Evolutionary conservation across 2,888 invertebrate genomes (phyloP).

Genomic region (Hirtodrosophila histrioides): DNA sequence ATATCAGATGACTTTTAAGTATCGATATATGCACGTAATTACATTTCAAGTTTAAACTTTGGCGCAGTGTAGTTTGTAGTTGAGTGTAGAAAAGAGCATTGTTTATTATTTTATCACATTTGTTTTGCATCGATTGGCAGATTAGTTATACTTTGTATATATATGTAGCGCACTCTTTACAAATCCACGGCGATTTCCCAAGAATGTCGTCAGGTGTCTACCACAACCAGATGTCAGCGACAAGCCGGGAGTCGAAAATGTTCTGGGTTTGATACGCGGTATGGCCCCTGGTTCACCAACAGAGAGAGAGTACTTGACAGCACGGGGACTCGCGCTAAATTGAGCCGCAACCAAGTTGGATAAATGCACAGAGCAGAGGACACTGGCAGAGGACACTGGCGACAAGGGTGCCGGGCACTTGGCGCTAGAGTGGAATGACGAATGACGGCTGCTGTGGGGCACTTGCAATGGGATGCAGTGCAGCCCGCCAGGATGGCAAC

Average conservation of each 20-base stretch:
- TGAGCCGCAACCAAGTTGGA: conserved; percentile 46
- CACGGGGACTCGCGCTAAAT: conserved; percentile 43
- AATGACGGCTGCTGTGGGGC: conserved; percentile 16
- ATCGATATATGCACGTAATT: no score
- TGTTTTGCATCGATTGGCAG: no score
- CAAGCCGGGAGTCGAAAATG: neutral
- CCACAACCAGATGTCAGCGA: neutral
- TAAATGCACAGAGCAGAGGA: neutral
- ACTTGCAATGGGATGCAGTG: conserved; percentile 41
- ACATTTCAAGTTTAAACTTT: no score
- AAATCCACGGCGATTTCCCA: no score
- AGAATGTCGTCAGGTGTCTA: no score
- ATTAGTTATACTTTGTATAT: no score
- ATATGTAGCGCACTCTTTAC: no score
- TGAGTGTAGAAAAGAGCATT: no score
- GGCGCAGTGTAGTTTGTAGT: no score
- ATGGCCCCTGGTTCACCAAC: conserved; percentile 8
- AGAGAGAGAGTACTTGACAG: conserved; percentile 20
- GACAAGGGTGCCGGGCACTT: conserved; percentile 31
- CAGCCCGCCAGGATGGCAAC: conserved; percentile 5
- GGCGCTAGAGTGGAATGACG: conserved; percentile 38
- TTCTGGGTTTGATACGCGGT: neutral
- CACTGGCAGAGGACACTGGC: conserved; percentile 8
- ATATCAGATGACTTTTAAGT: no score
- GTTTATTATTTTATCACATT: no score